These are phyloP conservation scores for Seira ritae DNA, from an alignment of 2,888 invertebrate genomes.

Conservation along the genomic window DNA sequence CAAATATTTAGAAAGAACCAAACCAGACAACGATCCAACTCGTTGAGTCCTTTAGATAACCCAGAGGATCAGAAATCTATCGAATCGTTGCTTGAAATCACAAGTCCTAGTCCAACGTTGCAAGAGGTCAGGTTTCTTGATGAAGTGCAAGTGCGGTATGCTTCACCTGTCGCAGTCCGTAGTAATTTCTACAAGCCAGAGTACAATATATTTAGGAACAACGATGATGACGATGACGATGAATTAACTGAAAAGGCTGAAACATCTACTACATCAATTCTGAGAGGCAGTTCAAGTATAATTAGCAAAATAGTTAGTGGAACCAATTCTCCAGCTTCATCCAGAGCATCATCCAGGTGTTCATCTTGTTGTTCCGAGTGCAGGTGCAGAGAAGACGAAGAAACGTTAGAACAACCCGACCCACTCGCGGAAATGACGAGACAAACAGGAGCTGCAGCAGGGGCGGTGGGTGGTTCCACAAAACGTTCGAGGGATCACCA, in stretches of 20 bases:
- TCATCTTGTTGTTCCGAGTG: conserved; percentile 56
- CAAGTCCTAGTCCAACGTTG: conserved; percentile 55
- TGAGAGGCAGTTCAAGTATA: conserved; percentile 9
- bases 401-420: conserved; percentile 19
- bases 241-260: conserved; percentile 47
- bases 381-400: conserved; percentile 36
- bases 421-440: conserved; percentile 57
- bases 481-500: conserved; percentile 51
- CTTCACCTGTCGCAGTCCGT: conserved; percentile 51
- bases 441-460: conserved; percentile 36
- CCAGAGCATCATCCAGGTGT: conserved; percentile 40
- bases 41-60: conserved; percentile 55
- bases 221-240: conserved; percentile 39
- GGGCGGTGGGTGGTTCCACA: conserved; percentile 45
- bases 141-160: conserved; percentile 55
- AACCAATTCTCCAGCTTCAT: conserved; percentile 27
- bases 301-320: neutral
- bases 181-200: conserved; percentile 19
- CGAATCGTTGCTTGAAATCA: conserved; percentile 57
- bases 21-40: conserved; percentile 49
- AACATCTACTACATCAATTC: conserved; percentile 1
- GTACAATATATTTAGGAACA: conserved; percentile 8
- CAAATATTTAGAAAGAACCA: conserved; percentile 57
- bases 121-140: conserved; percentile 56
- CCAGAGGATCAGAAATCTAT: conserved; percentile 47